A percentile compares a stretch with the other conserved stretches of the same genome.
Conservation (phyloP, 2,113 vertebrate species). For the Callocephalon fimbriatum region DNA sequence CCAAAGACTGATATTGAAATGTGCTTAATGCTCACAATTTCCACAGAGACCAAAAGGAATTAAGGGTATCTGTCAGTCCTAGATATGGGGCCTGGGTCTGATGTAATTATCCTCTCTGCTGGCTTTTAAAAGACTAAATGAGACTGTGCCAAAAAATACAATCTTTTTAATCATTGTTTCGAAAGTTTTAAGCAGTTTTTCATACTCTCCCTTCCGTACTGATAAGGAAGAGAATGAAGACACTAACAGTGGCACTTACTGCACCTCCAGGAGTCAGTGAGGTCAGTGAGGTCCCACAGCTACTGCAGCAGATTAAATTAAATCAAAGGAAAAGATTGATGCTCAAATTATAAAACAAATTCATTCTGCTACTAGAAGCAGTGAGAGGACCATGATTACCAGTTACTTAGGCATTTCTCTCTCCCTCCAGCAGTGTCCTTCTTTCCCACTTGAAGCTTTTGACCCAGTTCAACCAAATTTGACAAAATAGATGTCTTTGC, state of each 20-base stretch:
- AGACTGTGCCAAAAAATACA: neutral
- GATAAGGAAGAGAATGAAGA: neutral
- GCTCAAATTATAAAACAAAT: neutral
- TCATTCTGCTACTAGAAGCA: neutral
- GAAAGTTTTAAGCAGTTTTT: neutral
- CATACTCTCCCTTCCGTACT: neutral
- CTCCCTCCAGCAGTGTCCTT: neutral
- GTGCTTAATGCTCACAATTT: neutral
- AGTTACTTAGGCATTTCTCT: neutral
- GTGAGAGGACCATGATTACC: neutral
- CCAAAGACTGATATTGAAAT: neutral
- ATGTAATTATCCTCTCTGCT: neutral
- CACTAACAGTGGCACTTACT: neutral
- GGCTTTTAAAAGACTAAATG: neutral
- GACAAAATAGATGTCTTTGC: neutral
- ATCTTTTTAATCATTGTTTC: neutral
- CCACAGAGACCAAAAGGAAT: neutral
- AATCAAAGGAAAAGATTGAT: neutral
- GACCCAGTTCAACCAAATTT: neutral
- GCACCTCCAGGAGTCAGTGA: neutral
- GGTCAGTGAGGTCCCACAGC: neutral
- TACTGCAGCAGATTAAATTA: neutral
- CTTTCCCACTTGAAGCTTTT: neutral
- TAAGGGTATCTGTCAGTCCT: neutral
- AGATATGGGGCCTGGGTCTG: neutral